Evolutionary conservation across 2,888 invertebrate species (phyloP), one percentile per base, ranked within the genome.

Genomic region (Sthenelais limicola): DNA sequence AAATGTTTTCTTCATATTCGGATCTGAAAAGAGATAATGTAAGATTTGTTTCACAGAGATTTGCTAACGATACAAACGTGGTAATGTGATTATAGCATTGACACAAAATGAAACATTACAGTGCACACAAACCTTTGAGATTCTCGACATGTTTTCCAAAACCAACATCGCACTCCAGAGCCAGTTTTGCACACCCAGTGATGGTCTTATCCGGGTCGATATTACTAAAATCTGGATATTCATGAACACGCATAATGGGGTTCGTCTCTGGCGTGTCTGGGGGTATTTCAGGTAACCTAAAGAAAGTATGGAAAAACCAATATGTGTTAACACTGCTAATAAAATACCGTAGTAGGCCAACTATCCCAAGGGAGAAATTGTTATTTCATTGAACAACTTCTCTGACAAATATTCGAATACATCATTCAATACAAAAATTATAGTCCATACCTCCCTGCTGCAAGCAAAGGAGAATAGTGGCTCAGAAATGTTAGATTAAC

Each of bases 141-240:
- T 76, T 74, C 38, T 83, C 82, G 28, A 92, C 82, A 43, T 89
- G 87, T 68, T 90, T 89, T 84, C 94, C 95, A 67, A 95, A 88
- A 48, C 91, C 91, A 80, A 92, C 91, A 88, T 97, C 96, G 83
- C 94, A 94, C 73, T 94, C 93, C 38, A 94, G 89, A 0, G 94
- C 91, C 82, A 94, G 92, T 85, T 93, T 94, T 35, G 94, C 94
- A 79, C 96, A 92, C 4, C 94, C 93, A 1, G 93, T 93, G 74
- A 94, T 90, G 51, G 82, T 77, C 88, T 93, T 93, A 87, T 95
- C 94, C 58, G 94, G 92, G 0, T 93, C 92, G 26, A 96, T 90
- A 75, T 92, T 91, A 81, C 91, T 92, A 85, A 96, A 96, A 83
- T 94, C 92, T 4, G 96, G 96, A 52, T 93, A 89, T 81, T 92